Evolutionary conservation across 2,888 invertebrate species (phyloP).

Genomic region (Mycalesis mineus): DNA sequence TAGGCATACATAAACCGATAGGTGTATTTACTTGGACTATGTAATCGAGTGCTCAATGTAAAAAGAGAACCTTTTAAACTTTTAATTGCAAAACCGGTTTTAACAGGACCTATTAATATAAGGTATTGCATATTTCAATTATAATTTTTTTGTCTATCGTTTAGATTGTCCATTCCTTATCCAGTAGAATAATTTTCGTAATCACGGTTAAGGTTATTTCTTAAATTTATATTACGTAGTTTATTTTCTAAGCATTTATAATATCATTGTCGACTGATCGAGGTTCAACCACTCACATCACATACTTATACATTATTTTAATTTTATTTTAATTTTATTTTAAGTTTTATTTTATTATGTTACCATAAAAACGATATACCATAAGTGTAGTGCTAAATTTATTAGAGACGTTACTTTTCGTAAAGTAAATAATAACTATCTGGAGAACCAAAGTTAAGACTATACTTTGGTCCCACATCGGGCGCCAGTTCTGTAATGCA

Average conservation of each 20-base stretch:
- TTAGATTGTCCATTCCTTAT: constrained; percentile 67
- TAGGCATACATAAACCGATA: constrained; percentile 31
- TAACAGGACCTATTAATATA: constrained; percentile 35
- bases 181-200: constrained; percentile 53
- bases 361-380: constrained; percentile 49
- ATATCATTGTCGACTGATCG: constrained; percentile 60
- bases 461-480: background rate
- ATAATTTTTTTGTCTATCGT: constrained; percentile 30
- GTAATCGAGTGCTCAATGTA: constrained; percentile 50
- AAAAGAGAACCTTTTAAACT: constrained; percentile 59
- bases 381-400: constrained; percentile 12
- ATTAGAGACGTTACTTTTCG: too few species aligned
- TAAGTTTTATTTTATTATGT: constrained; percentile 40
- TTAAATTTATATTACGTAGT: constrained; percentile 48
- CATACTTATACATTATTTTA: background rate
- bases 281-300: constrained; percentile 48
- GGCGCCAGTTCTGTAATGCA: background rate
- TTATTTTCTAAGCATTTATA: constrained; percentile 56
- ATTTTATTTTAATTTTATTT: constrained; percentile 30
- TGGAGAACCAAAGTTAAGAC: background rate
- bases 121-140: constrained; percentile 43
- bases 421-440: too few species aligned
- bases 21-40: constrained; percentile 30
- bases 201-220: constrained; percentile 44
- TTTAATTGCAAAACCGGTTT: constrained; percentile 64